Percentiles rank a stretch among this genome's conserved stretches.
These are phyloP conservation scores for Mus spicilegus DNA, from an alignment of 2,113 vertebrate genomes.

Conservation along the genomic window DNA sequence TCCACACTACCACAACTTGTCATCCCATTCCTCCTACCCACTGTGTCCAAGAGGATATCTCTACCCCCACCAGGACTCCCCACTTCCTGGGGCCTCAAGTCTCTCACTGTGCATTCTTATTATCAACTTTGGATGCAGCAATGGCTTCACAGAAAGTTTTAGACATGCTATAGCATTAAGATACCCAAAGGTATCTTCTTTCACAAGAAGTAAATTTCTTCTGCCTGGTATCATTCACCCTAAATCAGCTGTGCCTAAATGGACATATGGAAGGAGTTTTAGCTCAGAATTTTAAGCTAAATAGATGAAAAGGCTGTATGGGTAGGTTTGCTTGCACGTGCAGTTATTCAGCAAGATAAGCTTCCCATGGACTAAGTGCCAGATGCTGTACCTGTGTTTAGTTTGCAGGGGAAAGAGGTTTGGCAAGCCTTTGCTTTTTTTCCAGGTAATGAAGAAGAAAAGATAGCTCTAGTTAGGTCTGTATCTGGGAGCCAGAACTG, in stretches of 20 bases:
- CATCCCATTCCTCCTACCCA: no score
- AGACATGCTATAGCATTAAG: not conserved
- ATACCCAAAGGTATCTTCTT: not conserved
- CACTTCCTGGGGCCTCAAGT: no score
- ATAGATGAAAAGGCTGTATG: not conserved
- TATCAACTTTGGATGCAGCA: not conserved
- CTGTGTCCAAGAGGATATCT: no score
- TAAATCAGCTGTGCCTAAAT: not conserved
- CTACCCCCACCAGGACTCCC: no score
- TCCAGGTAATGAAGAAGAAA: not conserved
- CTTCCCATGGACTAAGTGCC: fast-evolving
- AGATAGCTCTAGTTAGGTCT: not conserved
- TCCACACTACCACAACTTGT: no score
- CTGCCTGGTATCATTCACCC: not conserved
- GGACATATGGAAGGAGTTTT: not conserved
- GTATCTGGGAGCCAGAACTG: fast-evolving
- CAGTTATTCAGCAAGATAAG: not conserved
- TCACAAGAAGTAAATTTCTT: not conserved
- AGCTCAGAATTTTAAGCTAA: not conserved
- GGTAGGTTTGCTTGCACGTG: fast-evolving
- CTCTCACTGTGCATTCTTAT: not conserved
- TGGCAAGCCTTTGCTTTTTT: not conserved
- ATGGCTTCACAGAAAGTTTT: not conserved
- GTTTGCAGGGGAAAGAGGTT: not conserved
- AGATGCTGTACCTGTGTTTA: not conserved